Conservation (phyloP, 2,888 invertebrate species). For the Carpatolechia fugitivella region DNA sequence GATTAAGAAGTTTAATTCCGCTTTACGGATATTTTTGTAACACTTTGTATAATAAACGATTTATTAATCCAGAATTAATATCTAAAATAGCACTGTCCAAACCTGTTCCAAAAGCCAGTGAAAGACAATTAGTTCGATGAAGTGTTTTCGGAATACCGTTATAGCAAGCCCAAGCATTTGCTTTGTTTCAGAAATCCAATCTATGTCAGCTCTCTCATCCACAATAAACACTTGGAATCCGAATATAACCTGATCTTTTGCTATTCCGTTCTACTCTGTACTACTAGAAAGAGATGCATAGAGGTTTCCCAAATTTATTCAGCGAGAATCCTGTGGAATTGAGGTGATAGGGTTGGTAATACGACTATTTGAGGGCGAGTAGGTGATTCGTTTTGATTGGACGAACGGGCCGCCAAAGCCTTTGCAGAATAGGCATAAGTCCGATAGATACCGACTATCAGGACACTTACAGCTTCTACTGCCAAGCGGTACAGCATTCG, state of each 20-base stretch:
- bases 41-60: too few relatives aligned
- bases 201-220: not conserved
- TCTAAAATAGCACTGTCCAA: too few relatives aligned
- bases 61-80: too few relatives aligned
- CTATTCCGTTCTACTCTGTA: not conserved
- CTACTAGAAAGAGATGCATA: not conserved
- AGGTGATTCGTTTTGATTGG: constrained; percentile 52
- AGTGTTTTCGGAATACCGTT: too few relatives aligned
- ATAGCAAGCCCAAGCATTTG: not conserved
- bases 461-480: not conserved
- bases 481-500: too few relatives aligned
- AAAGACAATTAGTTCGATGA: too few relatives aligned
- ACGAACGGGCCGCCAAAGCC: constrained; percentile 18
- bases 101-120: too few relatives aligned
- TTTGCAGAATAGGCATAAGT: not conserved
- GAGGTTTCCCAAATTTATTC: not conserved
- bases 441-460: not conserved
- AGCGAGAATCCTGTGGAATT: constrained; percentile 6
- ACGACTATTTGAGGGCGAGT: constrained; percentile 37
- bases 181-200: constrained; percentile 8
- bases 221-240: constrained; percentile 9
- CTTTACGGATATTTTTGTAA: too few relatives aligned
- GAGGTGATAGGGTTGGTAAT: constrained; percentile 34
- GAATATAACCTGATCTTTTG: not conserved
- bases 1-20: too few relatives aligned